Evolutionary conservation across 1,140 invertebrate genomes (phyloP), one percentile per base, ranked within the genome.

Genomic region (Sweltsa coloradensis): DNA sequence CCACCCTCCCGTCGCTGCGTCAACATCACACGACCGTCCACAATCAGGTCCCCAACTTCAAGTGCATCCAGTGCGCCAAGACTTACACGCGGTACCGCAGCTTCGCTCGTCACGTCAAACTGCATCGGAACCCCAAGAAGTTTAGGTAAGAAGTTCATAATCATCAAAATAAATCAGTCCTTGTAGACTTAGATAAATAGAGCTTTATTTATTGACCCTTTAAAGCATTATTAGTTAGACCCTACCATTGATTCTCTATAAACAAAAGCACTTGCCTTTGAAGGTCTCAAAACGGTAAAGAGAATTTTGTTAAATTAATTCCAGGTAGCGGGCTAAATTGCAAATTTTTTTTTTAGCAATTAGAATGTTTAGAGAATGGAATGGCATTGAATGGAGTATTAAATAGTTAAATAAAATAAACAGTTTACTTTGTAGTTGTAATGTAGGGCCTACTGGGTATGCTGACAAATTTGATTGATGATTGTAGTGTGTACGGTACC

Each of bases 21-120:
- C 58, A 68, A 19, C 75, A 77, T 58, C 68, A 70, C 50, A 56
- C 66, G 53, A 65, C 53, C 26, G 61, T 67, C 34, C 73, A 76
- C 53, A 71, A 70, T 55, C 68, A 71, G 51, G 60, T 63, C 26
- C 61, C 71, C 3, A 69, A 69, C 50, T 77, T 70, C 52, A 68
- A 71, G 56, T 77, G 75, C 54, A 66, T 69, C 16, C 67, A 73
- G 51, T 77, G 75, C 49, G 67, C 67, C 36, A 77, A 77, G 61
- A 65, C 74, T 13, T 76, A 74, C 50, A 66, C 69, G 37, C 72
- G 74, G 51, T 76, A 75, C 57, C 68, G 68, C 50, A 70, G 69
- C 26, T 75, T 74, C 51, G 55, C 74, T 16, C 66, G 67, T 1
- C 73, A 75, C 51, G 69, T 73, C 0, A 70, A 69, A 51, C 59